Percentiles rank a stretch among this genome's conserved stretches.
These are phyloP conservation scores for Scarus forsteni DNA, from an alignment of 2,797 vertebrate genomes.

Conservation along the genomic window DNA sequence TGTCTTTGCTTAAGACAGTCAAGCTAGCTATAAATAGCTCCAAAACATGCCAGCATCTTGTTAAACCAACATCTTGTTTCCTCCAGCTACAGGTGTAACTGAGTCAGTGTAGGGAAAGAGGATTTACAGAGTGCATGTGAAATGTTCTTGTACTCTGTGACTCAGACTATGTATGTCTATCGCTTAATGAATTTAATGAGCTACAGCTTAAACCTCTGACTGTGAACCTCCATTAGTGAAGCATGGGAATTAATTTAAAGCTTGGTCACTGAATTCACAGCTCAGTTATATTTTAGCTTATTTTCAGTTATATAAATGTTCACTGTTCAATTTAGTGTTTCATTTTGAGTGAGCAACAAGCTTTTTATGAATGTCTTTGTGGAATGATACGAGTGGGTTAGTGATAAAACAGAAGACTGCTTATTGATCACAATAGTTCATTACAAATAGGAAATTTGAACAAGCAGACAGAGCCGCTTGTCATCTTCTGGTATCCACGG, in stretches of 20 bases:
- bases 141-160: background rate
- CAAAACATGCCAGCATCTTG: no score
- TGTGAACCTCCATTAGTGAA: constrained; percentile 26
- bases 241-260: constrained; percentile 22
- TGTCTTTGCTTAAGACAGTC: no score
- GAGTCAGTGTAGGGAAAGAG: background rate
- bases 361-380: background rate
- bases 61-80: no score
- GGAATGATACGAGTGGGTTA: no score
- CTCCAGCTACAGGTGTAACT: background rate
- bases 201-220: constrained; percentile 35
- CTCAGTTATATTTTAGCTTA: background rate
- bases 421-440: no score
- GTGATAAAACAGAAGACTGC: no score
- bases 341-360: background rate
- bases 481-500: no score
- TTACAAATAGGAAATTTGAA: no score
- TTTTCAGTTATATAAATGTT: background rate
- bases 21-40: no score
- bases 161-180: background rate
- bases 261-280: background rate
- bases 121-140: background rate
- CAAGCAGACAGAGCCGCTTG: no score
- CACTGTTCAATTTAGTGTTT: constrained; percentile 1
- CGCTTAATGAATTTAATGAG: constrained; percentile 37